Evolutionary conservation across 1,140 invertebrate species (phyloP).

Genomic region (Macrocentrus cingulum): DNA sequence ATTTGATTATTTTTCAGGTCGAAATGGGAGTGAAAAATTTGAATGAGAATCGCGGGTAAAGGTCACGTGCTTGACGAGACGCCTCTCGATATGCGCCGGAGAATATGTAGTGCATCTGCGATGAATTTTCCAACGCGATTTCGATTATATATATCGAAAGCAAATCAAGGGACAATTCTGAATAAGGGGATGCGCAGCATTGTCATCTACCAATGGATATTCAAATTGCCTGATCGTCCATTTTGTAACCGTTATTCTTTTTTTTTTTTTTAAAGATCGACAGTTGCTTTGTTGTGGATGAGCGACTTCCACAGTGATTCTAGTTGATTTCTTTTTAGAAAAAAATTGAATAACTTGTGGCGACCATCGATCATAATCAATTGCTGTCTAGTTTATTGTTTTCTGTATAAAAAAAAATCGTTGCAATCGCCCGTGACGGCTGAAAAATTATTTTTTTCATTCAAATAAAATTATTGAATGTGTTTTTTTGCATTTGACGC

Average conservation of each 20-base stretch:
- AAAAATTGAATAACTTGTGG: slow-evolving; percentile 11
- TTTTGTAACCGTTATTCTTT: slow-evolving; percentile 22
- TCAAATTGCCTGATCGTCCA: slow-evolving; percentile 18
- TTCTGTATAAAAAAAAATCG: too few species aligned
- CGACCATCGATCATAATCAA: slow-evolving; percentile 14
- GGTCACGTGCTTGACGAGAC: background rate
- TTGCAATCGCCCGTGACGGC: too few species aligned
- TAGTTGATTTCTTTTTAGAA: background rate
- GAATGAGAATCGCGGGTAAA: slow-evolving; percentile 27
- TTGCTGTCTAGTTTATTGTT: background rate
- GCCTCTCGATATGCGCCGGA: background rate
- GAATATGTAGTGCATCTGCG: slow-evolving; percentile 9
- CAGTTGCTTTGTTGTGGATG: slow-evolving; percentile 22
- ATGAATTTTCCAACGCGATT: slow-evolving; percentile 20
- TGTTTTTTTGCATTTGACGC: too few species aligned
- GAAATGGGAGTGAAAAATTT: slow-evolving; percentile 19
- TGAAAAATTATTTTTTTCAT: too few species aligned
- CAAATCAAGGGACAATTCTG: slow-evolving; percentile 22
- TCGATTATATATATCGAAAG: background rate
- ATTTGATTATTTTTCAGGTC: slow-evolving; percentile 12
- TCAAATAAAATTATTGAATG: too few species aligned
- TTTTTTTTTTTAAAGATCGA: slow-evolving; percentile 13
- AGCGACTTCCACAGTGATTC: slow-evolving; percentile 16
- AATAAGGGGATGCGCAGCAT: slow-evolving; percentile 22
- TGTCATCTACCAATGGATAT: slow-evolving; percentile 15